Conservation (phyloP, 2,888 invertebrate species). For the Acrocyrtus sp. region DNA sequence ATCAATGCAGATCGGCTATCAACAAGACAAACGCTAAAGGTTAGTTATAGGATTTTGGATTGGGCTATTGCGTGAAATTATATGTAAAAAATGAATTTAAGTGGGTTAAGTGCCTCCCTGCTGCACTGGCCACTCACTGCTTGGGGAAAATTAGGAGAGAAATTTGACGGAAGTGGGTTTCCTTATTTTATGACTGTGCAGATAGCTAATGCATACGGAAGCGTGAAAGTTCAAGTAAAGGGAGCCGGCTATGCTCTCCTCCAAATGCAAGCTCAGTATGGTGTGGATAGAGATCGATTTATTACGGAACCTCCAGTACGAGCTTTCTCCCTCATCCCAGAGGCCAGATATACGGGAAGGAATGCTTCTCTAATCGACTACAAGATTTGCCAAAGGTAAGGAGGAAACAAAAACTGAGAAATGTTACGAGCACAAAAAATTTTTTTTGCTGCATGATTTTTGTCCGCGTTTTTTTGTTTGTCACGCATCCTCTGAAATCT, state of each 20-base stretch:
- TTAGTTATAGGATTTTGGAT: conserved; percentile 65
- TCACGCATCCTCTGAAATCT: neutral
- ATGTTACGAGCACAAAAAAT: neutral
- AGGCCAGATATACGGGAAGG: conserved; percentile 83
- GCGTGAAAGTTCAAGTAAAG: conserved; percentile 89
- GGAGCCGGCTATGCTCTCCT: conserved; percentile 95
- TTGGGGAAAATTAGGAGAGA: neutral
- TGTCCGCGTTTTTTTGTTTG: too few species aligned
- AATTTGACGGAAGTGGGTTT: conserved; percentile 1
- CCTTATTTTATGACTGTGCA: conserved; percentile 65
- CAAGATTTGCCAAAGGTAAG: conserved; percentile 85
- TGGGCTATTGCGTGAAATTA: conserved; percentile 22
- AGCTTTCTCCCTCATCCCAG: conserved; percentile 82
- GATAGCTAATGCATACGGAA: conserved; percentile 95
- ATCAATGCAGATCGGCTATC: conserved; percentile 83
- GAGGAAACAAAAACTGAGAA: neutral
- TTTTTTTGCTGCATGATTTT: too few species aligned
- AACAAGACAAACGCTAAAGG: conserved; percentile 80
- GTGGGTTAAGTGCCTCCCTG: conserved; percentile 25
- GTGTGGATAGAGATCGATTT: conserved; percentile 82
- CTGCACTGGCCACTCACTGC: too few species aligned
- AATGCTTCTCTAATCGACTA: conserved; percentile 94
- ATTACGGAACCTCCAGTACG: conserved; percentile 84
- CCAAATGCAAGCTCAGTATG: conserved; percentile 93
- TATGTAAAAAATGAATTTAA: too few species aligned